A percentile compares a stretch with the other conserved stretches of the same genome.
These are phyloP conservation scores for Thalassaphorura encarpata DNA, from an alignment of 1,140 invertebrate species.

Conservation along the genomic window DNA sequence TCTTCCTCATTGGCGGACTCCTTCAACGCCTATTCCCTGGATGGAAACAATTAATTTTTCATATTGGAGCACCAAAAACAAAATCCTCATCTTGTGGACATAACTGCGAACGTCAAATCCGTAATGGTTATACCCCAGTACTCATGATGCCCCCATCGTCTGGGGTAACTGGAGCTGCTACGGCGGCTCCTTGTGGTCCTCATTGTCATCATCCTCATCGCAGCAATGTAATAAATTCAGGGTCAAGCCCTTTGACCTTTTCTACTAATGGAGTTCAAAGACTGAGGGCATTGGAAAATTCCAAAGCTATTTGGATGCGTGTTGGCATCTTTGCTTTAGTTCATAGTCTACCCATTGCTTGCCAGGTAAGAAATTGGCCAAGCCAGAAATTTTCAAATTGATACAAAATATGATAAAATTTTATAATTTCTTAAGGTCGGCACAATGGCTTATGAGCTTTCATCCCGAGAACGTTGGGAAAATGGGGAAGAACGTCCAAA, in stretches of 20 bases:
- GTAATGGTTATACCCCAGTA: slow-evolving; percentile 20
- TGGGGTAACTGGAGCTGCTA: not conserved
- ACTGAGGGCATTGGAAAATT: slow-evolving; percentile 13
- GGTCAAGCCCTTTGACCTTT: slow-evolving; percentile 9
- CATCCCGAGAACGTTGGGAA: slow-evolving; percentile 16
- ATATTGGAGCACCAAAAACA: slow-evolving; percentile 11
- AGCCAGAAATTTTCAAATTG: not conserved
- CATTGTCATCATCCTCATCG: slow-evolving; percentile 8
- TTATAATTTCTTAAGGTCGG: slow-evolving; percentile 16
- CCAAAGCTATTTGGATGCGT: slow-evolving; percentile 26
- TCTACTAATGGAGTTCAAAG: not conserved
- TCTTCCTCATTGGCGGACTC: slow-evolving; percentile 15
- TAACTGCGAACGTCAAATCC: slow-evolving; percentile 4
- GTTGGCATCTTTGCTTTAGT: slow-evolving; percentile 26
- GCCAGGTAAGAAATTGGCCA: slow-evolving; percentile 14
- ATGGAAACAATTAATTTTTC: slow-evolving; percentile 7
- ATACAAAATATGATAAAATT: not conserved
- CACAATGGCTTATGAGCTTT: slow-evolving; percentile 21
- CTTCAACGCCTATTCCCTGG: slow-evolving; percentile 12
- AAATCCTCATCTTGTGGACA: slow-evolving; percentile 4
- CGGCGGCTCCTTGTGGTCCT: not conserved
- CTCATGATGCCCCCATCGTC: slow-evolving; percentile 9
- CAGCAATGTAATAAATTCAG: not conserved
- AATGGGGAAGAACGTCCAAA: slow-evolving; percentile 16
- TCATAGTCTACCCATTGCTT: slow-evolving; percentile 22